These are phyloP conservation scores for Echinometra lucunter DNA, from an alignment of 53 echinoderm and acorn worm genomes.

Conservation along the genomic window DNA sequence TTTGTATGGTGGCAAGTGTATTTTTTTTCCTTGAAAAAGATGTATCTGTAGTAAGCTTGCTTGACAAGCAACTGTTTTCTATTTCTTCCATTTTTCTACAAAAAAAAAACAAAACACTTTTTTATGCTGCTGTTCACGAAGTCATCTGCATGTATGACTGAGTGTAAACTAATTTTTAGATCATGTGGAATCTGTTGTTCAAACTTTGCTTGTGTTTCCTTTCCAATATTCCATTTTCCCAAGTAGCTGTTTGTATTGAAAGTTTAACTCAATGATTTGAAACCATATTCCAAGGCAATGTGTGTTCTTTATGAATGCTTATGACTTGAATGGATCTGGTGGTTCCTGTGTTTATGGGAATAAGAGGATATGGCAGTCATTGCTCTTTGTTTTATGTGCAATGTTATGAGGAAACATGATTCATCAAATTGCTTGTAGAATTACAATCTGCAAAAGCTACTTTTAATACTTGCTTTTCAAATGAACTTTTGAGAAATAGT, in stretches of 20 bases:
- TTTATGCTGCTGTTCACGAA: background rate
- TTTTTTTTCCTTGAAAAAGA: background rate
- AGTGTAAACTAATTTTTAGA: background rate
- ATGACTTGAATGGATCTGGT: too few species aligned
- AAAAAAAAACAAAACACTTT: background rate
- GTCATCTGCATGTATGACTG: background rate
- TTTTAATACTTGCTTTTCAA: background rate
- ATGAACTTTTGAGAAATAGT: background rate
- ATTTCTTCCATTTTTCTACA: slow-evolving; percentile 7
- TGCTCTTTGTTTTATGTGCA: too few species aligned
- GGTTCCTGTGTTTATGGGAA: too few species aligned
- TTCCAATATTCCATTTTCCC: too few species aligned
- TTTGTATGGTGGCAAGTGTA: background rate
- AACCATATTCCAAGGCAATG: background rate
- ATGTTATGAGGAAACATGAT: background rate
- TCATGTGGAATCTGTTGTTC: background rate
- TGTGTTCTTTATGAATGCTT: too few species aligned
- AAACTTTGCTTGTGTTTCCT: too few species aligned
- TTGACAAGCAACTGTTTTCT: background rate
- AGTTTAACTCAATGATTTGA: background rate
- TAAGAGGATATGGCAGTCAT: background rate
- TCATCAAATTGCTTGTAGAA: background rate
- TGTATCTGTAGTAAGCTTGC: background rate
- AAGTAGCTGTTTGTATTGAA: too few species aligned
- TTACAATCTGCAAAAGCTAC: background rate